phyloP scores from a whole-genome alignment of 2,797 vertebrate species.

The Ptychadena robeensis region DNA sequence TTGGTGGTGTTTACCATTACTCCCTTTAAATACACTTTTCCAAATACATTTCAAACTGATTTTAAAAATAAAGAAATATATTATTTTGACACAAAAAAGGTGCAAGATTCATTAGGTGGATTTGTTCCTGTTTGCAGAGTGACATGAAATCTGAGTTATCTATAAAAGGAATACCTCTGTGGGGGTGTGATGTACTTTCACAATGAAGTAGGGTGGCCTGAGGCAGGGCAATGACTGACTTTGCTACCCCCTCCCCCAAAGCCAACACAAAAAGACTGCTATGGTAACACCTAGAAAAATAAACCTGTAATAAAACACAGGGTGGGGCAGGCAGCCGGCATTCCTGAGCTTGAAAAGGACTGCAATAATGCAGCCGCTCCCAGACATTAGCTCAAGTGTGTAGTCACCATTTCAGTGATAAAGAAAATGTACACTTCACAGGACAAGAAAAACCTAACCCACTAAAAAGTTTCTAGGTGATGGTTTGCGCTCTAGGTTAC shows the following conservation, averaged over 20 bases:
- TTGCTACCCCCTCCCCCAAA: not conserved
- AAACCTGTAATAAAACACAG: slow-evolving; percentile 67
- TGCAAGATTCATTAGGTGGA: too few species aligned
- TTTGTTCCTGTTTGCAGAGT: too few species aligned
- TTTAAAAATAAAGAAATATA: too few species aligned
- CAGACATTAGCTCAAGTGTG: slow-evolving; percentile 41
- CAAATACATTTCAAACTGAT: too few species aligned
- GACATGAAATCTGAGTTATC: too few species aligned
- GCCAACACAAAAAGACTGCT: slow-evolving; percentile 52
- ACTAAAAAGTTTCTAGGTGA: not conserved
- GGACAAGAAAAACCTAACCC: not conserved
- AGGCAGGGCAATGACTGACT: not conserved
- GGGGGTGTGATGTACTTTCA: not conserved
- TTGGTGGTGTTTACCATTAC: too few species aligned
- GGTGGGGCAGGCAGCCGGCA: slow-evolving; percentile 67
- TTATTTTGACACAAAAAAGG: too few species aligned
- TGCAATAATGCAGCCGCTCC: slow-evolving; percentile 67
- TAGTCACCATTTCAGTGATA: not conserved
- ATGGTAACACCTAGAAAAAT: slow-evolving; percentile 68
- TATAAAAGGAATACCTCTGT: too few species aligned
- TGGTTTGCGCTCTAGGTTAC: too few species aligned
- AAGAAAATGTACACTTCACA: not conserved
- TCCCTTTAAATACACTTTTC: too few species aligned
- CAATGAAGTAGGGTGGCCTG: not conserved
- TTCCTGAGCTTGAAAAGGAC: slow-evolving; percentile 61